Conservation (phyloP, 2,113 vertebrate genomes). For the Jaculus jaculus region DNA sequence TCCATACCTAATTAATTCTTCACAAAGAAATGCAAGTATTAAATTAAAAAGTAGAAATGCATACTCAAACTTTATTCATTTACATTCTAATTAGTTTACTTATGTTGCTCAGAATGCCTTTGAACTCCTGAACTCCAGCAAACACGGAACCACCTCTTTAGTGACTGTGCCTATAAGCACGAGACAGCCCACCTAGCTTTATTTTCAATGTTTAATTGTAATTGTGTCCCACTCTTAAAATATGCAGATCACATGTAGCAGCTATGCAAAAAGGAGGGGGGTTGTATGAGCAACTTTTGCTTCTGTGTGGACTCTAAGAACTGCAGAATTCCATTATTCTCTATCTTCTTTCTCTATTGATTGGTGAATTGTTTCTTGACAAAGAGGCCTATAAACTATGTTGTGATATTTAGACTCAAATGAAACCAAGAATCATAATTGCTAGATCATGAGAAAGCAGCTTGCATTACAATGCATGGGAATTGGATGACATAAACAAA, state of each 20-base stretch:
- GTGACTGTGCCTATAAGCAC: too few species aligned
- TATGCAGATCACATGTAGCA: background rate
- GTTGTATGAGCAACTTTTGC: background rate
- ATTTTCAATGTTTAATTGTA: background rate
- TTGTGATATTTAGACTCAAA: conserved; percentile 51
- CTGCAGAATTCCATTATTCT: background rate
- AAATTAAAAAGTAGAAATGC: background rate
- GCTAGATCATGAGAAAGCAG: too few species aligned
- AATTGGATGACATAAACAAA: too few species aligned
- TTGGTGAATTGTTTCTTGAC: conserved; percentile 19
- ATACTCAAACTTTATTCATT: background rate
- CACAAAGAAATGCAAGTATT: background rate
- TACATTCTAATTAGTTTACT: background rate
- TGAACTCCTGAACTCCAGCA: too few species aligned
- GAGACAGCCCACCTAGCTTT: background rate
- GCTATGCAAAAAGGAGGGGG: too few species aligned
- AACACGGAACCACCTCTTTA: background rate
- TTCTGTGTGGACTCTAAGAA: background rate
- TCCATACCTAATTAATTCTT: too few species aligned
- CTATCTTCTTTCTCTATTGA: conserved; percentile 45
- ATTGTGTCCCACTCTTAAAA: background rate
- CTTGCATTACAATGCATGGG: too few species aligned
- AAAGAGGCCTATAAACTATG: background rate
- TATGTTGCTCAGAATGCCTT: too few species aligned
- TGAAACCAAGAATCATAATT: background rate